These are phyloP conservation scores for Toxotes jaculatrix DNA, from an alignment of 2,113 vertebrate species.

Conservation along the genomic window DNA sequence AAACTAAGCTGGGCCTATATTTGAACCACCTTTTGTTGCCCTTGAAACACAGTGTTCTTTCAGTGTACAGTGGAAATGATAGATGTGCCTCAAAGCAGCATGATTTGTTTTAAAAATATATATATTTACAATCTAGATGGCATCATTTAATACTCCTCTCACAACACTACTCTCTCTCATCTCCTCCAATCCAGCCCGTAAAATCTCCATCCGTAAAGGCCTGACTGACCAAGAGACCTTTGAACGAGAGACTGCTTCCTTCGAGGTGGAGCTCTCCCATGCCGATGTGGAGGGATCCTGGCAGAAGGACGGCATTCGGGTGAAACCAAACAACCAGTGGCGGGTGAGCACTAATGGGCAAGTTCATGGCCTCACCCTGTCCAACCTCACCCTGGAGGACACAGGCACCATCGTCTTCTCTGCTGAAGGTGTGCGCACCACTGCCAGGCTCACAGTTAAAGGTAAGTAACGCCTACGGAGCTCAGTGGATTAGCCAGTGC, in stretches of 20 bases:
- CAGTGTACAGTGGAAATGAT: neutral
- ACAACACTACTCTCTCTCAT: neutral
- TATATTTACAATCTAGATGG: neutral
- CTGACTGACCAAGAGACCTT: conserved; percentile 87
- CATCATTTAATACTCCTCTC: neutral
- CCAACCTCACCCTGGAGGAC: conserved; percentile 88
- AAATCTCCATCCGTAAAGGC: conserved; percentile 85
- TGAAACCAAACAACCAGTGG: conserved; percentile 87
- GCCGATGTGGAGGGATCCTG: conserved; percentile 88
- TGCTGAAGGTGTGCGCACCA: conserved; percentile 86
- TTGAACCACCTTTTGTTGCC: conserved; percentile 37
- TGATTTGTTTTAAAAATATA: too few relatives aligned
- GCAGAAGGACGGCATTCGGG: conserved; percentile 90
- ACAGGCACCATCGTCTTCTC: conserved; percentile 90
- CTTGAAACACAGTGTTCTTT: conserved; percentile 31
- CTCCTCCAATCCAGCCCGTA: conserved; percentile 84
- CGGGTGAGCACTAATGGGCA: conserved; percentile 84
- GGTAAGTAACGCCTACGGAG: conserved; percentile 75
- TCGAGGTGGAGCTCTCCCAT: conserved; percentile 93
- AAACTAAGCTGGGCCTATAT: conserved; percentile 48
- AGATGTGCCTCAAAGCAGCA: neutral
- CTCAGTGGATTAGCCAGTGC: neutral
- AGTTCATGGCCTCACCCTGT: conserved; percentile 88
- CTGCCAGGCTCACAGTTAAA: conserved; percentile 87
- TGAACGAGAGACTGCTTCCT: conserved; percentile 90